Base-by-base conservation (phyloP, 2,797 vertebrate species). In the Melanotaenia boesemani region DNA sequence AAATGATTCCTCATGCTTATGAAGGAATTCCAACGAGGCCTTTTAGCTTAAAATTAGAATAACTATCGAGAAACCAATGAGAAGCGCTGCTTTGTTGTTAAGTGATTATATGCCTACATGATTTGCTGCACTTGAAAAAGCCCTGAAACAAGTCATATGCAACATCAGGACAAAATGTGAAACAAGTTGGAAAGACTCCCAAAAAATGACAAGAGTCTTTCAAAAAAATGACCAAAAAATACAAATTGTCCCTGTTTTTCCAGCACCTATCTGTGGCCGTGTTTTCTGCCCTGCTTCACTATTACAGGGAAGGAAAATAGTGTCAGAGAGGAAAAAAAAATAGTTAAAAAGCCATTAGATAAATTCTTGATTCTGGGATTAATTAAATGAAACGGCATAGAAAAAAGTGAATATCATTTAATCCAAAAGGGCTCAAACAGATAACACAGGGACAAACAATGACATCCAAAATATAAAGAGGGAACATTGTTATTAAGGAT, bases 131-230 rank as follows among this genome's bases (percentile, higher is more conserved):
- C 15, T 24, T 4, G 1, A 55, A 52, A 18, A 28, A 16, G 48
- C 0, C 9, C 15, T 32, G 18, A 63, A 55, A 57, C 8, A 79
- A 28, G 11, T 9, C 3, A n/a, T 6, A 52, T 52, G 39, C 1
- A 39, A 37, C 7, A 37, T 6, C 28, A 6, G 15, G 10, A 30
- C 15, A 20, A 54, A 26, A 54, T 26, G 5, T 13, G 13, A 54
- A 50, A 50, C 48, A 62, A 46, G 10, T n/a, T 32, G 9, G 20
- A 30, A 20, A 63, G 32, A n/a, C 28, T 30, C 46, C 48, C 24
- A 39, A 30, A 54, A 18, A 4, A 56, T 39, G 39, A 59, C 20
- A 1, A 4, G 46, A 57, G 63, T 72, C 75, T 74, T 67, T 85
- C 69, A 60, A 60, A 15, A 20, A 48, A 20, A 7, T 2, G 7